A percentile compares a stretch with the other conserved stretches of the same genome.
These are phyloP conservation scores for Apeltes quadracus DNA, from an alignment of 2,113 vertebrate species.

Conservation along the genomic window DNA sequence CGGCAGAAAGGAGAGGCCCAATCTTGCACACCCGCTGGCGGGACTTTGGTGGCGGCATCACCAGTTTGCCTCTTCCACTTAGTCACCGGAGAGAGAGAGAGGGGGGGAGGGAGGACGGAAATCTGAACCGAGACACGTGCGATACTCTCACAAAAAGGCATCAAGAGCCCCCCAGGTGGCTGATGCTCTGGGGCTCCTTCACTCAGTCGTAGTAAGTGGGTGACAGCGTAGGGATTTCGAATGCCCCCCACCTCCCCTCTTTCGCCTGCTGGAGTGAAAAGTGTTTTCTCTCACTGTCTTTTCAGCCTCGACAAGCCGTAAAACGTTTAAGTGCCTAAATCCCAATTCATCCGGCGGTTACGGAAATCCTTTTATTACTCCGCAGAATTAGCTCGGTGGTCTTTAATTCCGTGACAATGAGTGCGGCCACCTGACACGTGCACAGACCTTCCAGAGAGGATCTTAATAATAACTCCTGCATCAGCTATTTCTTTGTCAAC, in stretches of 20 bases:
- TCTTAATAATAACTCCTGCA: not conserved
- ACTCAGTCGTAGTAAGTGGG: slow-evolving; percentile 36
- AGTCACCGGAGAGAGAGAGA: slow-evolving; percentile 10
- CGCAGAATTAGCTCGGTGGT: slow-evolving; percentile 61
- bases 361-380: slow-evolving; percentile 63
- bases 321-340: slow-evolving; percentile 69
- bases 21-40: slow-evolving; percentile 49
- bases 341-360: slow-evolving; percentile 70
- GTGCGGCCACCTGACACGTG: slow-evolving; percentile 2
- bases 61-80: slow-evolving; percentile 38
- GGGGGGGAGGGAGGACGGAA: not conserved
- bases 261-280: slow-evolving; percentile 11
- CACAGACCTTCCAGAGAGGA: not conserved
- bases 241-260: slow-evolving; percentile 1
- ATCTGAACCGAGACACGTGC: not conserved
- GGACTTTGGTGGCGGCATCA: slow-evolving; percentile 51
- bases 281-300: slow-evolving; percentile 35
- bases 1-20: slow-evolving; percentile 31
- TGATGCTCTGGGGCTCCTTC: slow-evolving; percentile 26
- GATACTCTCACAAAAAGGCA: slow-evolving; percentile 18
- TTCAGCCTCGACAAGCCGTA: slow-evolving; percentile 43
- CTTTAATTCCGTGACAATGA: slow-evolving; percentile 61
- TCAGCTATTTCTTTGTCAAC: not conserved
- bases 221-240: slow-evolving; percentile 29
- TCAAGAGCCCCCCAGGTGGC: slow-evolving; percentile 44